Percentiles rank a stretch among this genome's conserved stretches.
Conservation (phyloP, 2,888 invertebrate species). For the Polietes domitor region DNA sequence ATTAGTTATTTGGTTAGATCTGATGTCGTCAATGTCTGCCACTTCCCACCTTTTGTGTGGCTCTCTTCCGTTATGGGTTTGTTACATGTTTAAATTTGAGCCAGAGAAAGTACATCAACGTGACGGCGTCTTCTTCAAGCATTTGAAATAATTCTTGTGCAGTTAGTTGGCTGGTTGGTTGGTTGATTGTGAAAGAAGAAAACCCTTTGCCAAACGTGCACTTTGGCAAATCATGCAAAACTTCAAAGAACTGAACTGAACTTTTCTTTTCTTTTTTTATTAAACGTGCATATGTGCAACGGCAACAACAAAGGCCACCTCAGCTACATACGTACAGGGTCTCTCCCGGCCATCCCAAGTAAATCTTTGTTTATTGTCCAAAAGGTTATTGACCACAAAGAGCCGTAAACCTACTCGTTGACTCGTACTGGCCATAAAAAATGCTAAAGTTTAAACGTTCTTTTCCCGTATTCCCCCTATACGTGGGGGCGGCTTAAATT, state of each 20-base stretch:
- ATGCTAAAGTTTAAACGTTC: neutral
- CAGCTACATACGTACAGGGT: no score
- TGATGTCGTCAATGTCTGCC: neutral
- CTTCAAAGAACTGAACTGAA: constrained; percentile 56
- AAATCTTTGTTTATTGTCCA: constrained; percentile 38
- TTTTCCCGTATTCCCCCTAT: neutral
- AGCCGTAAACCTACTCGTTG: neutral
- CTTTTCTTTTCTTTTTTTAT: neutral
- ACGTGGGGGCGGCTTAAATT: neutral
- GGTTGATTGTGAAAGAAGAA: neutral
- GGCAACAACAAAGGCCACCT: neutral
- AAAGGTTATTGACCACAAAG: constrained; percentile 60
- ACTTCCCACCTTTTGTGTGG: no score
- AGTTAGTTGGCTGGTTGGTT: neutral
- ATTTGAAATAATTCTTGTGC: neutral
- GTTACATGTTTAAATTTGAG: neutral
- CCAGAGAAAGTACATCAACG: neutral
- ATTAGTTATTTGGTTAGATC: constrained; percentile 19
- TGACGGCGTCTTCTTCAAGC: neutral
- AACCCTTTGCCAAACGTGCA: constrained; percentile 48
- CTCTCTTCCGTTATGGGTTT: neutral
- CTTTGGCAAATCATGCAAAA: constrained; percentile 65
- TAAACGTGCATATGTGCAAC: neutral
- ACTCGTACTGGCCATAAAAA: neutral
- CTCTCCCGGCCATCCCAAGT: neutral